These are phyloP conservation scores for Actinemys pallida DNA, from an alignment of 2,113 vertebrate genomes.

Conservation along the genomic window DNA sequence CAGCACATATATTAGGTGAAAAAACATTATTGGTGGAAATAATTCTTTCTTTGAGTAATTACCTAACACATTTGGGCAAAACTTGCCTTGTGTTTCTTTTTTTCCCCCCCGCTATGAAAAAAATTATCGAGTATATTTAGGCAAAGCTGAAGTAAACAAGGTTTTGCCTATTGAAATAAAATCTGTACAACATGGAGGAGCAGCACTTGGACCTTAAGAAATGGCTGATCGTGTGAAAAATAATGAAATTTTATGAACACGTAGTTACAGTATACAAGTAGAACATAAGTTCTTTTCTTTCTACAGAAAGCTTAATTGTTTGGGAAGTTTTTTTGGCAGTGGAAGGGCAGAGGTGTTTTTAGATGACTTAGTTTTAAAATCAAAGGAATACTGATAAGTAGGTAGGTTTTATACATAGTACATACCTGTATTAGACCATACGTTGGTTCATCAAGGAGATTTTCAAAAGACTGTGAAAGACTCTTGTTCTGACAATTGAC, in stretches of 20 bases:
- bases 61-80: background rate
- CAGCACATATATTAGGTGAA: background rate
- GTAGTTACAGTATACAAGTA: background rate
- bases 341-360: background rate
- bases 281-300: background rate
- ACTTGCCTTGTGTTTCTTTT: background rate
- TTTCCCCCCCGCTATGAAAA: background rate
- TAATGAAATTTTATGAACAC: background rate
- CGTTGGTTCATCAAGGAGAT: slow-evolving; percentile 93
- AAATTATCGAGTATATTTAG: background rate
- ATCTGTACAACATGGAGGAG: background rate
- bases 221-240: background rate
- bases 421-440: slow-evolving; percentile 90
- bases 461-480: slow-evolving; percentile 97
- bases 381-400: background rate
- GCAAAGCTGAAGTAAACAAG: background rate
- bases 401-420: background rate
- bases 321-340: background rate
- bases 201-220: background rate
- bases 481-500: slow-evolving; percentile 90
- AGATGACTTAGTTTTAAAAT: background rate
- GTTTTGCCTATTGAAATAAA: background rate
- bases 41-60: background rate
- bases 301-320: background rate
- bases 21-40: background rate